phyloP scores from a whole-genome alignment of 2,113 vertebrate species.

The Desmodus rotundus region DNA sequence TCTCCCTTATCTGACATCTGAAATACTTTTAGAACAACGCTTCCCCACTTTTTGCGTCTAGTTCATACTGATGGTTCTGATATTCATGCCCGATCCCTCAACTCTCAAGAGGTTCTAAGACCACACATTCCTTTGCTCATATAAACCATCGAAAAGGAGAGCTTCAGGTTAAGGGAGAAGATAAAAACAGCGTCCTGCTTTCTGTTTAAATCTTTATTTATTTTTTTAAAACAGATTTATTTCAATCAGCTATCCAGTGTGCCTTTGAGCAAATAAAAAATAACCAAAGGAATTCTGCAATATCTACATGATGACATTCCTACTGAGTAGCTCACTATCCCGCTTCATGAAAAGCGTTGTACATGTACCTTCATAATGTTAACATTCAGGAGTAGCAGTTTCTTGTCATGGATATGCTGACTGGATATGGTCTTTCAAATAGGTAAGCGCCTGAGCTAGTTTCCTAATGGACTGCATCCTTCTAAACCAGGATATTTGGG shows the following conservation, averaged over 20 bases:
- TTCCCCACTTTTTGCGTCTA: not conserved
- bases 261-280: not conserved
- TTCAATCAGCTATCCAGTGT: not conserved
- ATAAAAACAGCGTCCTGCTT: not conserved
- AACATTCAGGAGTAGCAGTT: not conserved
- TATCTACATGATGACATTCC: no score
- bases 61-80: not conserved
- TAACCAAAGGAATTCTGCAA: not conserved
- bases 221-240: conserved; percentile 16
- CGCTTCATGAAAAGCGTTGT: not conserved
- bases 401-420: not conserved
- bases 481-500: not conserved
- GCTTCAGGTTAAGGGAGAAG: not conserved
- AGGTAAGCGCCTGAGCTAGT: not conserved
- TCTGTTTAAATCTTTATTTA: conserved; percentile 44
- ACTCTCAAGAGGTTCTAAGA: not conserved
- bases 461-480: not conserved
- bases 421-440: not conserved
- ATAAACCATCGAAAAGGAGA: conserved; percentile 48
- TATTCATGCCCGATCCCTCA: not conserved
- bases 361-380: not conserved
- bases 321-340: no score
- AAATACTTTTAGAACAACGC: conserved; percentile 19
- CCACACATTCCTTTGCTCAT: not conserved
- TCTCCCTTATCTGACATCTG: not conserved